phyloP scores from a whole-genome alignment of 37 sponge, comb jelly and placozoan genomes.

The Dysidea cf. avara region DNA sequence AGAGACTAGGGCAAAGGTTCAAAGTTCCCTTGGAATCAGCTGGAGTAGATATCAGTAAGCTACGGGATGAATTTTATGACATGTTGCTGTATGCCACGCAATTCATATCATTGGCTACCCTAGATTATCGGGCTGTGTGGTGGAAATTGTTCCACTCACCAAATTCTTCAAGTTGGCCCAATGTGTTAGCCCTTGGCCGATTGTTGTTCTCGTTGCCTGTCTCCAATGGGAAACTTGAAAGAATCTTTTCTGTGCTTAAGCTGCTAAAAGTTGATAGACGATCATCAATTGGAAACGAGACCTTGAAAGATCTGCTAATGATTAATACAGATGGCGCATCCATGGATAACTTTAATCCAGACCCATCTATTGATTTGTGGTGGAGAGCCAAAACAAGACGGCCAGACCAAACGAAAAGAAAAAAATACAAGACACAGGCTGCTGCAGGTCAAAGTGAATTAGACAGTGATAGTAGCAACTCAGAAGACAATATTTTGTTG shows the following conservation, averaged over 20 bases:
- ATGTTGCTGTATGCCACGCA: constrained; percentile 51
- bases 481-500: no score
- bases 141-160: constrained; percentile 65
- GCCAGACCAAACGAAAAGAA: constrained; percentile 14
- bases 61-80: constrained; percentile 42
- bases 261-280: constrained; percentile 21
- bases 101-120: constrained; percentile 36
- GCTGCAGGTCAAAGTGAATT: no score
- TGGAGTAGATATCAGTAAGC: constrained; percentile 28
- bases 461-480: no score
- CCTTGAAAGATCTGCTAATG: constrained; percentile 29
- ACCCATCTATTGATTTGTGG: constrained; percentile 31
- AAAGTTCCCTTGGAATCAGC: constrained; percentile 34
- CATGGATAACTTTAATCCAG: constrained; percentile 6
- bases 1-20: constrained; percentile 42
- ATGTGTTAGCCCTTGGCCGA: constrained; percentile 16
- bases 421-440: not conserved
- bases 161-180: constrained; percentile 39
- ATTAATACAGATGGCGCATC: not conserved
- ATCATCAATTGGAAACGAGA: constrained; percentile 9
- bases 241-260: constrained; percentile 29
- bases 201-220: constrained; percentile 38
- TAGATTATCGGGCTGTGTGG: constrained; percentile 56
- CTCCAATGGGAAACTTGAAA: constrained; percentile 47
- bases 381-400: constrained; percentile 33